These are phyloP conservation scores for Lepilemur septentrionalis DNA, from an alignment of 2,797 vertebrate genomes.

Conservation along the genomic window DNA sequence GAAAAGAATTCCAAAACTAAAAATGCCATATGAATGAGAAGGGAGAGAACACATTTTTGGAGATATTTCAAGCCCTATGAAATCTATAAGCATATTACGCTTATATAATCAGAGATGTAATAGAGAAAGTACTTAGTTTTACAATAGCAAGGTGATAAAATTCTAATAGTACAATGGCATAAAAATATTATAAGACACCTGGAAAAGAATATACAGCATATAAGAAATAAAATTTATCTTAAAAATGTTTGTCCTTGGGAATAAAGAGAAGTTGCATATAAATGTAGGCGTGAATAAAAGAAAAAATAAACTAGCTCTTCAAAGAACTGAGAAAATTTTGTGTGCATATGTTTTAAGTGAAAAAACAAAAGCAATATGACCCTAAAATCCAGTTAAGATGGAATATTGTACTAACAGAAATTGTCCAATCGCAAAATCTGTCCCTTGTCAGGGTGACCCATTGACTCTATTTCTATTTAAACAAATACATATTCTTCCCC, in stretches of 20 bases:
- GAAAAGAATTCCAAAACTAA: slow-evolving; percentile 23
- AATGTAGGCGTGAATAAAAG: background rate
- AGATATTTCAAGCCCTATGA: background rate
- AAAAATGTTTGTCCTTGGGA: background rate
- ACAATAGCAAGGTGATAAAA: background rate
- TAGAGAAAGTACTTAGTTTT: background rate
- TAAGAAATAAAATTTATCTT: background rate
- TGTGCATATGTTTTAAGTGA: background rate
- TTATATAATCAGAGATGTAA: background rate
- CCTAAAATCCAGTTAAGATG: background rate
- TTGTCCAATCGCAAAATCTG: background rate
- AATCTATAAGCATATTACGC: background rate
- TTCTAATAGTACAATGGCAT: background rate
- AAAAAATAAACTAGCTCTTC: background rate
- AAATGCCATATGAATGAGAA: slow-evolving; percentile 14
- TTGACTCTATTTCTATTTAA: background rate
- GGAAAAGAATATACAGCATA: background rate
- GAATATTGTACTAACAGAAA: background rate
- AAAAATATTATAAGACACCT: background rate
- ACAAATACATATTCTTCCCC: background rate
- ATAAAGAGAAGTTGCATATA: background rate
- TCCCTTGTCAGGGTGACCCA: background rate
- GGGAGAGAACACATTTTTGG: background rate
- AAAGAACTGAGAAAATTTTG: background rate
- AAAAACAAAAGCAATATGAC: background rate